Conservation (phyloP, 2,888 invertebrate species). For the Apotomis betuletana region DNA sequence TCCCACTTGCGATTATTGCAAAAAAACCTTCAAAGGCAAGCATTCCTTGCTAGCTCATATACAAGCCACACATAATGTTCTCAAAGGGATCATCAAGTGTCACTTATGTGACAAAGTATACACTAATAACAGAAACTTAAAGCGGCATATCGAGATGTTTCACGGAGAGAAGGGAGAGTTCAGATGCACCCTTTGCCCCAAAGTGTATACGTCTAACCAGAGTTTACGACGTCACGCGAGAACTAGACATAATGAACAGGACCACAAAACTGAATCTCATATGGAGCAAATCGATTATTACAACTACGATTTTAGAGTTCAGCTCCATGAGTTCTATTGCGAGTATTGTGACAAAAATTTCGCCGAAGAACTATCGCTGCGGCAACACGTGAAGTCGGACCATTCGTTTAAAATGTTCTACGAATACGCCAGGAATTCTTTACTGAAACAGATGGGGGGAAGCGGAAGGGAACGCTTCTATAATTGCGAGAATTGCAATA, state of each 20-base stretch:
- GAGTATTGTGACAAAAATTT: conserved; percentile 57
- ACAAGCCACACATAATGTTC: conserved; percentile 53
- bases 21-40: conserved; percentile 63
- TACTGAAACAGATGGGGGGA: conserved; percentile 51
- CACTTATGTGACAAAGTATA: conserved; percentile 63
- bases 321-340: conserved; percentile 50
- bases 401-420: conserved; percentile 70
- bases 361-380: conserved; percentile 55
- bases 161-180: conserved; percentile 64
- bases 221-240: conserved; percentile 62
- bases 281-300: conserved; percentile 40
- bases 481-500: conserved; percentile 65
- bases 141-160: conserved; percentile 65
- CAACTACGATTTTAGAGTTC: conserved; percentile 41
- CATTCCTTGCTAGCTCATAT: conserved; percentile 63
- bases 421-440: conserved; percentile 62
- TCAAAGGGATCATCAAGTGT: conserved; percentile 56
- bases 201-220: conserved; percentile 68
- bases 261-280: conserved; percentile 48
- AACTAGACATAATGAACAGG: conserved; percentile 54
- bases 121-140: conserved; percentile 64
- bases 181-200: conserved; percentile 66
- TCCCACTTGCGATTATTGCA: conserved; percentile 64
- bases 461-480: conserved; percentile 47
- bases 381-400: conserved; percentile 64